Conservation (phyloP, 2,888 invertebrate species). For the Litoditis marina region DNA sequence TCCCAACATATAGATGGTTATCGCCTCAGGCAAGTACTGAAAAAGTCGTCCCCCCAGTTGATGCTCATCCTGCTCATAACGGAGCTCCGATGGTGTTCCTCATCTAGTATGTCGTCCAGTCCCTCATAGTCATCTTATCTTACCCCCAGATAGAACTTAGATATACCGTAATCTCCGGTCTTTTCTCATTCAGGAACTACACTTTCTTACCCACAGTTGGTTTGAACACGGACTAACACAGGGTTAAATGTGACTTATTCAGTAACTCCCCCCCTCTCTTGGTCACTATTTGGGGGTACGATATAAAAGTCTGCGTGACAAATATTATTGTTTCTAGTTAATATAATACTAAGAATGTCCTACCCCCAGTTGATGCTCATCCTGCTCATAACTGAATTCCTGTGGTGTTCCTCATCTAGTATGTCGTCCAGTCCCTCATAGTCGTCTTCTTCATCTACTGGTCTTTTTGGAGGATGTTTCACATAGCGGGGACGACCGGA, state of each 20-base stretch:
- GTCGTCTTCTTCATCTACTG: slow-evolving; percentile 15
- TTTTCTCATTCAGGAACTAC: too few relatives aligned
- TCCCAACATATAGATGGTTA: too few relatives aligned
- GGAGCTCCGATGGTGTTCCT: slow-evolving; percentile 19
- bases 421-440: slow-evolving; percentile 9
- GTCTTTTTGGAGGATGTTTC: slow-evolving; percentile 15
- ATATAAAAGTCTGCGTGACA: too few relatives aligned
- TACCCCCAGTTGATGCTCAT: slow-evolving; percentile 27
- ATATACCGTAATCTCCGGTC: too few relatives aligned
- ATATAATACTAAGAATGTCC: slow-evolving; percentile 4
- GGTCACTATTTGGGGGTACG: too few relatives aligned
- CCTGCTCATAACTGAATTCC: slow-evolving; percentile 26
- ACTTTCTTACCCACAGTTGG: too few relatives aligned
- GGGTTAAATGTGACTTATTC: too few relatives aligned
- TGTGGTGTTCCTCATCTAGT: slow-evolving; percentile 16
- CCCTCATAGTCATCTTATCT: slow-evolving; percentile 12
- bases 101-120: slow-evolving; percentile 7
- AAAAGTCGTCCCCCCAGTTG: slow-evolving; percentile 9
- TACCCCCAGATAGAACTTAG: too few relatives aligned
- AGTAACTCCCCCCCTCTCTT: too few relatives aligned
- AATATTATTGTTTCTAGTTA: too few relatives aligned
- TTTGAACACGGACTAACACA: too few relatives aligned
- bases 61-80: slow-evolving; percentile 36
- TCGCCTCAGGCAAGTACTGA: too few relatives aligned
- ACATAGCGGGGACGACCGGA: slow-evolving; percentile 22